phyloP scores from a whole-genome alignment of 1,140 invertebrate genomes.

The Euwallacea similis region DNA sequence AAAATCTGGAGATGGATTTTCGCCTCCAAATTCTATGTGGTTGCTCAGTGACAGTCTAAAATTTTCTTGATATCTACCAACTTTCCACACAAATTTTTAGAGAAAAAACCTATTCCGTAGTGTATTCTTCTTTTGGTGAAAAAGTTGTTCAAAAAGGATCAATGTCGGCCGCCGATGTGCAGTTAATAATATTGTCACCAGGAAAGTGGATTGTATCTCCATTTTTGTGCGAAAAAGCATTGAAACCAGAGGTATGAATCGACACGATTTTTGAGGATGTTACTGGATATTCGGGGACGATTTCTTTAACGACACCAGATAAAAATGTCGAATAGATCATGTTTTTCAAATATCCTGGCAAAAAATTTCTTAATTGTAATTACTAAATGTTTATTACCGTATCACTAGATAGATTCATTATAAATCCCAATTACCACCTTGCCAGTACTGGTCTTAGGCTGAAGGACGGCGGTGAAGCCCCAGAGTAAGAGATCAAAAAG shows the following conservation, averaged over 20 bases:
- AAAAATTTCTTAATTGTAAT: neutral
- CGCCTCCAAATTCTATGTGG: too few species aligned
- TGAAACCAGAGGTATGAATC: neutral
- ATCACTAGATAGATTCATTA: neutral
- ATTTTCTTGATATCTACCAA: too few species aligned
- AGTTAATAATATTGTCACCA: conserved; percentile 16
- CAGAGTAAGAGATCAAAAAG: too few species aligned
- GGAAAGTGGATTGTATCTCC: conserved; percentile 17
- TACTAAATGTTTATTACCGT: neutral
- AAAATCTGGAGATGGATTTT: too few species aligned
- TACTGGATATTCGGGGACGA: neutral
- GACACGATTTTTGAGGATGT: neutral
- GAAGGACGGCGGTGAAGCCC: too few species aligned
- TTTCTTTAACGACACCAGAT: neutral
- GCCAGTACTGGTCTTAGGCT: too few species aligned
- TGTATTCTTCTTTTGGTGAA: too few species aligned
- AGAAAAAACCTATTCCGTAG: too few species aligned
- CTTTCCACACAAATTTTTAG: too few species aligned
- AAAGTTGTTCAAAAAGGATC: too few species aligned
- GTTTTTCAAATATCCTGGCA: neutral
- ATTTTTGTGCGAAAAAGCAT: conserved; percentile 16
- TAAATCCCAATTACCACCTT: neutral
- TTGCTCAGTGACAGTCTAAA: too few species aligned
- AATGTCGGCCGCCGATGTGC: neutral
- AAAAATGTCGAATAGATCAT: neutral